Evolutionary conservation across 92 coral and sea anemone species (phyloP).

Genomic region (Epizoanthus stellaris): DNA sequence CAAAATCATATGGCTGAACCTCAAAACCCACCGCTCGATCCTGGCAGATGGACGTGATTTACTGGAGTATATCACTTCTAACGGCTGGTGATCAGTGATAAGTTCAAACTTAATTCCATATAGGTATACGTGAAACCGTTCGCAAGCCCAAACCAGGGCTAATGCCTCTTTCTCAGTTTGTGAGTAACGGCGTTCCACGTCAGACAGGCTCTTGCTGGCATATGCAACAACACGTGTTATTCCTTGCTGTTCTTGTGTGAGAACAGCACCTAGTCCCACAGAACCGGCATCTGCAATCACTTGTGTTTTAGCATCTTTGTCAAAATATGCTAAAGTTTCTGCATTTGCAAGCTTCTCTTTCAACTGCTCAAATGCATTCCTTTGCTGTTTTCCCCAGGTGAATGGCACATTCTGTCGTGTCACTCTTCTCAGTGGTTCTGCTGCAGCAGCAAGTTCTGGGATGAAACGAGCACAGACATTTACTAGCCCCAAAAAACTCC

Average conservation of each 20-base stretch:
- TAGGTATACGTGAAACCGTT: conserved; percentile 36
- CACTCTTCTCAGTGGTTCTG: conserved; percentile 29
- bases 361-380: conserved; percentile 8
- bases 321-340: conserved; percentile 18
- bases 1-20: conserved; percentile 66
- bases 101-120: conserved; percentile 45
- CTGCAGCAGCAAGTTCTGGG: conserved; percentile 25
- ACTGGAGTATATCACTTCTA: conserved; percentile 41
- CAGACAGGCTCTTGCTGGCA: conserved; percentile 29
- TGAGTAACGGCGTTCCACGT: conserved; percentile 34
- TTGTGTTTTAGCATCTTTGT: conserved; percentile 23
- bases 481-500: no score
- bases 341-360: conserved; percentile 33
- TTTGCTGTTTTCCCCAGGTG: conserved; percentile 26
- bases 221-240: conserved; percentile 15
- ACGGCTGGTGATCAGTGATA: conserved; percentile 41
- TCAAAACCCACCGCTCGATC: conserved; percentile 49
- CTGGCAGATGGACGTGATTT: conserved; percentile 39
- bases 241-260: conserved; percentile 39
- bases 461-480: neutral
- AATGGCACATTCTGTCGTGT: conserved; percentile 5
- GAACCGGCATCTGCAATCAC: conserved; percentile 32
- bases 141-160: conserved; percentile 43
- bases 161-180: conserved; percentile 45
- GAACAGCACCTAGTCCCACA: conserved; percentile 42